Evolutionary conservation across 2,797 vertebrate species (phyloP).

Genomic region (Neostethus bicornis): DNA sequence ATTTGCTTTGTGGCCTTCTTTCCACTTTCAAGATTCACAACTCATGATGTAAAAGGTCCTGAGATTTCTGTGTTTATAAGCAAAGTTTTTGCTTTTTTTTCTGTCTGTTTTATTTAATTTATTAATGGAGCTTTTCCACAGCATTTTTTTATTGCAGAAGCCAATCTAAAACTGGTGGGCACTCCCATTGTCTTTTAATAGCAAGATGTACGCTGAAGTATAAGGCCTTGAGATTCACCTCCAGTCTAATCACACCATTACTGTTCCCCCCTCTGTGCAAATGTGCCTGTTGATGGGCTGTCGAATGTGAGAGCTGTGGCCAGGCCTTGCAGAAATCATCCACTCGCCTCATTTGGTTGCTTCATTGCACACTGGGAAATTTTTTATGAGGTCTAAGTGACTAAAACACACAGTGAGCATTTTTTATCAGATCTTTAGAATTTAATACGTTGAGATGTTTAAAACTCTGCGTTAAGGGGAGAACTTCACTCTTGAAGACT

Average conservation of each 20-base stretch:
- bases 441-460: constrained; percentile 76
- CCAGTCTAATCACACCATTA: constrained; percentile 74
- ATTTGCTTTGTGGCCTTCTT: constrained; percentile 58
- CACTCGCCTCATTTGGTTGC: constrained; percentile 71
- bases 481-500: constrained; percentile 36
- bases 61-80: constrained; percentile 6
- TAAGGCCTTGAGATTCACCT: constrained; percentile 71
- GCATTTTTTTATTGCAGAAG: constrained; percentile 10
- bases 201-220: constrained; percentile 57
- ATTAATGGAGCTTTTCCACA: not conserved
- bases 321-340: constrained; percentile 70
- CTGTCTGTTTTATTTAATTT: not conserved
- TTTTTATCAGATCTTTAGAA: constrained; percentile 76
- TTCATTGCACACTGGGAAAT: constrained; percentile 81
- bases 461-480: constrained; percentile 60
- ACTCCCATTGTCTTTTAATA: constrained; percentile 24
- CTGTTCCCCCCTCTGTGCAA: constrained; percentile 55
- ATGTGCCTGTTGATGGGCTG: constrained; percentile 78
- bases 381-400: constrained; percentile 85
- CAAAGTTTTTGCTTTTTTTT: too few relatives aligned
- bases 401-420: constrained; percentile 79
- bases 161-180: constrained; percentile 16
- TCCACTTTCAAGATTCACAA: constrained; percentile 37
- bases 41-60: constrained; percentile 27
- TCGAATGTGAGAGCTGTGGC: constrained; percentile 74